Evolutionary conservation across 2,113 vertebrate genomes (phyloP).

Genomic region (Hippocampus abdominalis): DNA sequence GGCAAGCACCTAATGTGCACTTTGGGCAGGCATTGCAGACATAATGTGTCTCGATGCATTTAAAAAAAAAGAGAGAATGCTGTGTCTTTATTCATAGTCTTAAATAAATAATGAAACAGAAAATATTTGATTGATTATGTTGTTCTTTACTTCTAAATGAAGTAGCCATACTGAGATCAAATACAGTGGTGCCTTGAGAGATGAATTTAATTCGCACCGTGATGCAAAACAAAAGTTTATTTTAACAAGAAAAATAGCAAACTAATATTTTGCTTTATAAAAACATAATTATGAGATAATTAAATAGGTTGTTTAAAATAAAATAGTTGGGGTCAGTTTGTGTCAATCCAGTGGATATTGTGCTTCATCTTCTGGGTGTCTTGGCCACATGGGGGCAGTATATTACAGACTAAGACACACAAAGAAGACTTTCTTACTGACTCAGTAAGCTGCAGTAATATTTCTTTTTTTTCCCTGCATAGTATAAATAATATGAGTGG

Average conservation of each 20-base stretch:
- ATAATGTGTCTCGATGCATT: conserved; percentile 28
- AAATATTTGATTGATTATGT: conserved; percentile 33
- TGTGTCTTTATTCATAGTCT: conserved; percentile 46
- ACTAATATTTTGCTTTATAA: neutral
- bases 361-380: neutral
- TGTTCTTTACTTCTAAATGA: conserved; percentile 19
- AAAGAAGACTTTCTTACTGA: neutral
- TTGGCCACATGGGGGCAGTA: neutral
- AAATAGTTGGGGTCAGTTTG: neutral
- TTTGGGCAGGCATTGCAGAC: conserved; percentile 26
- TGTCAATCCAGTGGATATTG: neutral
- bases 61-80: neutral
- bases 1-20: conserved; percentile 34
- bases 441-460: neutral
- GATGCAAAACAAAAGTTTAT: neutral
- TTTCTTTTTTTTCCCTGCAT: neutral
- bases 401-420: neutral
- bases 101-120: conserved; percentile 32
- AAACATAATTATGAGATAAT: neutral
- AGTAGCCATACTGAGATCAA: conserved; percentile 43
- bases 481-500: neutral
- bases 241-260: neutral
- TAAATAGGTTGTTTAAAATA: neutral
- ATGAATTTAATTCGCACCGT: neutral
- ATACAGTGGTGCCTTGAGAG: neutral